These are phyloP conservation scores for Porites australiensis DNA, from an alignment of 64 coral and sea anemone genomes.

Conservation along the genomic window DNA sequence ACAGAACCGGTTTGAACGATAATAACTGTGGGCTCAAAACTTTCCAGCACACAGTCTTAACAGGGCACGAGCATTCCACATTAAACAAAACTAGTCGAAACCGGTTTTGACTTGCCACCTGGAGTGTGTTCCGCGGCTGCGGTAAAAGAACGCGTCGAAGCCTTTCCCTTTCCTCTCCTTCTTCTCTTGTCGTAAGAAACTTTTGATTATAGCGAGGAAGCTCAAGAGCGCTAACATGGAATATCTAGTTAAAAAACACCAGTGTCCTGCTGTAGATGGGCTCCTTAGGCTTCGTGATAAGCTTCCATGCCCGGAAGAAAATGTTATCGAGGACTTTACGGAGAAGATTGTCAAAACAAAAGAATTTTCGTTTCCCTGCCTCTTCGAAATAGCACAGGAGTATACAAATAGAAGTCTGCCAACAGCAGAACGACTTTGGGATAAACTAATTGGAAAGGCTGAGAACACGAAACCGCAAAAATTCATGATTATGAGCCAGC, in stretches of 20 bases:
- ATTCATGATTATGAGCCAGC: constrained; percentile 2
- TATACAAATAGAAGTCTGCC: constrained; percentile 31
- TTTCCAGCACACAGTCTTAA: too few species aligned
- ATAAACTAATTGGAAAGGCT: background rate
- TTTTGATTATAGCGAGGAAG: too few species aligned
- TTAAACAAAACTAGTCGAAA: too few species aligned
- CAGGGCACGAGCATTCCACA: too few species aligned
- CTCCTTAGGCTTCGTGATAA: constrained; percentile 29
- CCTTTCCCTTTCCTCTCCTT: too few species aligned
- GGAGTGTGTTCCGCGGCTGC: too few species aligned
- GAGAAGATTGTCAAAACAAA: background rate
- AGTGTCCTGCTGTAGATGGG: constrained; percentile 35
- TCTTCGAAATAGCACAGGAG: constrained; percentile 9
- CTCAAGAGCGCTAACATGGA: constrained; percentile 22
- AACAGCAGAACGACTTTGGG: constrained; percentile 58
- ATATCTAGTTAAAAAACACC: constrained; percentile 43
- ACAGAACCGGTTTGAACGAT: too few species aligned
- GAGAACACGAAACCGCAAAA: background rate
- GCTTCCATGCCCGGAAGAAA: background rate
- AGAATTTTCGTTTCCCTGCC: background rate
- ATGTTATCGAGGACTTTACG: constrained; percentile 17
- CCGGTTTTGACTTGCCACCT: too few species aligned
- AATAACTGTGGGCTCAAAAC: too few species aligned
- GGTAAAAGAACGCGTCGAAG: too few species aligned
- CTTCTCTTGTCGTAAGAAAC: too few species aligned